phyloP scores from a whole-genome alignment of 2,113 vertebrate genomes.

The Panthera uncia region DNA sequence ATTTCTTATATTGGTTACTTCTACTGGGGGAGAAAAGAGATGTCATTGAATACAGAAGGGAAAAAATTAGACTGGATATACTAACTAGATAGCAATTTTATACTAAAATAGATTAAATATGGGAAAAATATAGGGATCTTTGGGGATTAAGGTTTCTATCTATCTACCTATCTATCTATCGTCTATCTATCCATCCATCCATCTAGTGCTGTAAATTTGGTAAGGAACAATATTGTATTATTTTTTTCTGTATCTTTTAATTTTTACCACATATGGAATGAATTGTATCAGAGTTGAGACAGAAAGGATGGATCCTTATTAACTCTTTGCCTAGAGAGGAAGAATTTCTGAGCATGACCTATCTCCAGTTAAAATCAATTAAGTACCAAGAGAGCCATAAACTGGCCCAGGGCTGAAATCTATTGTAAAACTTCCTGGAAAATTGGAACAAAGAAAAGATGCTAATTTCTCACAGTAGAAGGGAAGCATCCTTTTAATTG shows the following conservation, averaged over 20 bases:
- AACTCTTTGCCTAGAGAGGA: constrained; percentile 41
- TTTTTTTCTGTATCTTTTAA: constrained; percentile 36
- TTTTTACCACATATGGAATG: neutral
- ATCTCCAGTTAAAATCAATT: constrained; percentile 55
- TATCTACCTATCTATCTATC: neutral
- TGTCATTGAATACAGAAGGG: neutral
- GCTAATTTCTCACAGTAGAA: constrained; percentile 39
- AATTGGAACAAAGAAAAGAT: constrained; percentile 55
- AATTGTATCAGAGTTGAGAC: neutral
- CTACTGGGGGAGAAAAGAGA: neutral
- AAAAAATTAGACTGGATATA: neutral
- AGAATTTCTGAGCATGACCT: constrained; percentile 34
- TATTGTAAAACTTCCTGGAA: constrained; percentile 53
- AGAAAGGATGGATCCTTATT: constrained; percentile 21
- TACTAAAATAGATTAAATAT: neutral
- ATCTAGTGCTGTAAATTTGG: neutral
- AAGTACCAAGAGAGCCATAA: constrained; percentile 48
- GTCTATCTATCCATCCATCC: neutral
- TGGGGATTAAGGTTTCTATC: neutral
- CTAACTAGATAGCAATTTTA: constrained; percentile 24
- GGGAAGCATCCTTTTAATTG: constrained; percentile 9
- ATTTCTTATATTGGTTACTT: constrained; percentile 19
- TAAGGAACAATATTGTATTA: neutral
- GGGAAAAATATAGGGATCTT: neutral
- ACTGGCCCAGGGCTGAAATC: constrained; percentile 5